Evolutionary conservation across 2,888 invertebrate genomes (phyloP), one percentile per base, ranked within the genome.

Genomic region (Frankliniella fusca): DNA sequence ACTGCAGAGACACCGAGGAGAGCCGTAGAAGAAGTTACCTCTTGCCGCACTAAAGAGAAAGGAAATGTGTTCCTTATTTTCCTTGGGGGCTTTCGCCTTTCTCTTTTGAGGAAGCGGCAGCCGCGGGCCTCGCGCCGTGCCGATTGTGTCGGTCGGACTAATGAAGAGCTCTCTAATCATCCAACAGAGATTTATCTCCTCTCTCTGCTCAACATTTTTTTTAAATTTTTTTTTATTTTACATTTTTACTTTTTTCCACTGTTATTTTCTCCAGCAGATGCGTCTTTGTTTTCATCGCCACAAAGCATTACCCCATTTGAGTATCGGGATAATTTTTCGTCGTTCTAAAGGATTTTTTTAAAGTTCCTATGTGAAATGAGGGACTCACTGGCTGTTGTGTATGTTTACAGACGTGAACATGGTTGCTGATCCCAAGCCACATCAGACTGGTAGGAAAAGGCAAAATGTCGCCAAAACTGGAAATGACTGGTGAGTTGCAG

Each of bases 391-490:
- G 49, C 80, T 82, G 65, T 61, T 49, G 61, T 79, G 83, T 84
- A 85, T 85, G 85, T 83, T 90, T 90, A 83, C 90, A 93, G 93
- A 93, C 90, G 93, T 93, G 85, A 94, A 93, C 88, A 92, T 93
- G 92, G 93, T 93, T 82, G 92, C 93, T 38, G 93, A 94, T 88
- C 93, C 93, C 80, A 94, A 94, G 88, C 92, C 93, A 82, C 92
- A 93, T 86, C 93, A 93, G 87, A 92, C 92, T 50, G 92, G 92
- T 84, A 89, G 92, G 85, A 93, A 92, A 87, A 88, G 92, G 85
- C 92, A 92, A 87, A 92, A 92, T 87, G 90, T 92, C 85, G 90
- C 91, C 84, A 92, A 92, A 89, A 92, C 92, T 76, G 92, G 92
- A 87, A 92, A 92, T 86, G 92, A 92, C 86, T 92, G 92, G 92